Conservation (phyloP, 1,140 invertebrate species). For the Diabrotica virgifera region DNA sequence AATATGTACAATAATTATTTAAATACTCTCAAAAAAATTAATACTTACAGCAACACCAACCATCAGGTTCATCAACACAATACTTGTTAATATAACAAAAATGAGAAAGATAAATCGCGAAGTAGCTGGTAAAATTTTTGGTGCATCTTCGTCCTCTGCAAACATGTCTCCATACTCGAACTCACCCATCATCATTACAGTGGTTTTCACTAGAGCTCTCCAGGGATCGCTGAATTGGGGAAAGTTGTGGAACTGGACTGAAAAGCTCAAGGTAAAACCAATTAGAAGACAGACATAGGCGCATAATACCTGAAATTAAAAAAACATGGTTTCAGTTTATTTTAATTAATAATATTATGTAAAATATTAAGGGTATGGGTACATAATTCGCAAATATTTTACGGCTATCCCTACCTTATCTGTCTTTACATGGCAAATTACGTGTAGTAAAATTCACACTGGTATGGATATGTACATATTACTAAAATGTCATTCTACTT, state of each 20-base stretch:
- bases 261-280: constrained; percentile 57
- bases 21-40: no score
- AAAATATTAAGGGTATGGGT: no score
- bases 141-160: constrained; percentile 17
- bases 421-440: no score
- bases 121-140: constrained; percentile 16
- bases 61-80: constrained; percentile 63
- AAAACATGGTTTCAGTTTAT: neutral
- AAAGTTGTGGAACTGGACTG: constrained; percentile 51
- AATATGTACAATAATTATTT: no score
- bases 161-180: constrained; percentile 53
- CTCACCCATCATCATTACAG: constrained; percentile 62
- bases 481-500: no score
- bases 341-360: no score
- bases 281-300: constrained; percentile 55
- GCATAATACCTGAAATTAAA: constrained; percentile 48
- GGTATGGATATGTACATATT: no score
- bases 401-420: no score
- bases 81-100: constrained; percentile 61
- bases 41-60: constrained; percentile 57
- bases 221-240: constrained; percentile 50
- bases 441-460: no score
- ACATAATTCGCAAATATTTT: no score
- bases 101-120: constrained; percentile 56
- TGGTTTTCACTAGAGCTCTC: constrained; percentile 52